Base-by-base conservation (phyloP, 2,113 vertebrate species). In the Patagioenas fasciata region DNA sequence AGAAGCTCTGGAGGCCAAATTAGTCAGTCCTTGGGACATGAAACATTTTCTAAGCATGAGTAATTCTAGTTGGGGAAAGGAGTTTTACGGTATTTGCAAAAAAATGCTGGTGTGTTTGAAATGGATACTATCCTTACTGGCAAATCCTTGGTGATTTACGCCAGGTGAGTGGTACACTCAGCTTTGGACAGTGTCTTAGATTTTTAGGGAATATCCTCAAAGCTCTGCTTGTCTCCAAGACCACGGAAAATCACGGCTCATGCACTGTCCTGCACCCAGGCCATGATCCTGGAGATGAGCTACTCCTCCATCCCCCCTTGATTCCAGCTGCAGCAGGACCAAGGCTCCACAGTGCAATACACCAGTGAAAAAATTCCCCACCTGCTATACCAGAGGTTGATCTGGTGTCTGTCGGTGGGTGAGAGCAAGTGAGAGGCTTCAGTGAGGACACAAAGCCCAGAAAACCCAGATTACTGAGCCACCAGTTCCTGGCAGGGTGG, bases 41-140 rank as follows among this genome's bases (percentile, higher is more conserved):
- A 87, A 44, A 53, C 81, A 82, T 92, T 97, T 84, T 92, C 91
- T 95, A 94, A 96, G 82, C 94, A 9, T 70, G 87, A 95, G 75
- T 89, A 96, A 97, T 96, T 96, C 96, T 73, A 95, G 83, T 9
- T 40, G 86, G 72, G 92, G 29, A 94, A 96, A 95, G 84, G 38
- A 94, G 89, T 95, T 97, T 47, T 74, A 54, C 2, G 4, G 47
- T 62, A 61, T 42, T 95, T 85, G 67, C 34, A 80, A 57, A 91
- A 82, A 79, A 57, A 50, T 7, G 36, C 15, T 51, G 54, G 10
- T 2, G 4, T 7, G 25, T 67, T 84, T 58, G 74, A 81, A 56
- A 62, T 2, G 31, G 62, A 47, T 36, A 67, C 32, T 73, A 2
- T 26, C 28, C 64, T 47, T n/a, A 83, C 47, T 66, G 73, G 54